Percentiles rank a stretch among this genome's conserved stretches.
phyloP scores from a whole-genome alignment of 2,113 vertebrate species.

The Cynoglossus semilaevis region DNA sequence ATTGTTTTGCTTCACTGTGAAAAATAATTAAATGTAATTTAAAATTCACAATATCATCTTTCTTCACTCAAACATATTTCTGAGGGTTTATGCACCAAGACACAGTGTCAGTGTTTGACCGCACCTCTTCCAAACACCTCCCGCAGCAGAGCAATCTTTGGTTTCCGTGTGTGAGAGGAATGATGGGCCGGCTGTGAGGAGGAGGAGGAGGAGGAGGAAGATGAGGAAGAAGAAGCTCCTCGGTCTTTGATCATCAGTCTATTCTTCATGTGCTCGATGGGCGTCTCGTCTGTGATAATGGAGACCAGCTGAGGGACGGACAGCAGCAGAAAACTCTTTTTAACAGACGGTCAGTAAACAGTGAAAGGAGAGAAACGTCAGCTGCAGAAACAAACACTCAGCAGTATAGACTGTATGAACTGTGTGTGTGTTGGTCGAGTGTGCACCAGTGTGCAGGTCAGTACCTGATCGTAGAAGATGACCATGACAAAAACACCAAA shows the following conservation, averaged over 20 bases:
- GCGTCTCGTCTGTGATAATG: constrained; percentile 80
- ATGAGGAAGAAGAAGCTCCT: constrained; percentile 28
- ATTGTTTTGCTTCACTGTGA: no score
- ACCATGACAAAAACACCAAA: constrained; percentile 82
- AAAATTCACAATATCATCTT: no score
- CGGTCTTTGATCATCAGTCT: constrained; percentile 75
- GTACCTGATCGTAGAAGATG: constrained; percentile 84
- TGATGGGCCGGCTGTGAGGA: constrained; percentile 58
- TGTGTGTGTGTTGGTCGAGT: background rate
- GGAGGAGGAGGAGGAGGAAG: constrained; percentile 30
- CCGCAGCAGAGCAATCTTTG: constrained; percentile 77
- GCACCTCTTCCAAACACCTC: constrained; percentile 83
- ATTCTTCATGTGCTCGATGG: constrained; percentile 81
- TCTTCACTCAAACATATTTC: no score
- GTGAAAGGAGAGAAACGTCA: no score
- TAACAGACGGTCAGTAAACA: background rate
- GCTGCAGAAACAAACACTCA: background rate
- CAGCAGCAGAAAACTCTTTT: background rate
- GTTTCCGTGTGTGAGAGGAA: constrained; percentile 72
- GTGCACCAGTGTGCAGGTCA: constrained; percentile 2
- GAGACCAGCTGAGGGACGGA: constrained; percentile 69
- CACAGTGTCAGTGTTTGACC: no score
- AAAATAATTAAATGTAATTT: no score
- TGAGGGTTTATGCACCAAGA: no score
- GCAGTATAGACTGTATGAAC: no score